Evolutionary conservation across 2,888 invertebrate genomes (phyloP), one percentile per base, ranked within the genome.

Genomic region (Phrixothrix hirtus): DNA sequence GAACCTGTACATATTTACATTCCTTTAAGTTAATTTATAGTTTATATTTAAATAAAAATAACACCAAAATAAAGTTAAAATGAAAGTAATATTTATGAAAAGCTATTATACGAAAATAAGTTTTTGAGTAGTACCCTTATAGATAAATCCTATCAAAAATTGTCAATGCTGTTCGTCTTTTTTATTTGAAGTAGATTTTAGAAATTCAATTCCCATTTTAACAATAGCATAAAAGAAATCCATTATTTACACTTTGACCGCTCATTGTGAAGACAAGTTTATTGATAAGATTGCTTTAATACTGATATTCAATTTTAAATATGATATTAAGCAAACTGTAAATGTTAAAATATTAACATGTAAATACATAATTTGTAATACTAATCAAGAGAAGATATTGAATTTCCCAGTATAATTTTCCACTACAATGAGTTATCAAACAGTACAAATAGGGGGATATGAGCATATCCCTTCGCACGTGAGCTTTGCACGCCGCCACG

Each of bases 201-300:
- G 61, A 70, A 71, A 71, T 71, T 68, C 71, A 71, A 71, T 71
- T 71, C 69, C 65, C 65, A 68, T 67, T 68, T 68, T 68, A 65
- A 71, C 70, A 71, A 71, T 71, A 62, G 69, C 56, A 66, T 65
- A 67, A 66, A 69, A 66, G 66, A 69, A 68, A 70, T 69, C 68
- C 70, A 69, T 71, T 71, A 71, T 71, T 71, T 71, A 71, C 71
- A 67, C 59, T 63, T 61, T 65, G 67, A 66, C 67, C 67, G 64
- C 64, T 64, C 62, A 61, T 55, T 57, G 54, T 57, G 45, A 52
- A 47, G 50, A 53, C 55, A 60, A 59, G 54, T 58, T 53, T 58
- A 56, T 51, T 11, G 21, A 17, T 21, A 36, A 15, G 15, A 36
- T 21, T 21, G 16, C 35, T 36, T 17, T 15, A 31, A 11, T 13